Evolutionary conservation across 2,113 vertebrate genomes (phyloP), one percentile per base, ranked within the genome.

Genomic region (Nyctibius bracteatus): DNA sequence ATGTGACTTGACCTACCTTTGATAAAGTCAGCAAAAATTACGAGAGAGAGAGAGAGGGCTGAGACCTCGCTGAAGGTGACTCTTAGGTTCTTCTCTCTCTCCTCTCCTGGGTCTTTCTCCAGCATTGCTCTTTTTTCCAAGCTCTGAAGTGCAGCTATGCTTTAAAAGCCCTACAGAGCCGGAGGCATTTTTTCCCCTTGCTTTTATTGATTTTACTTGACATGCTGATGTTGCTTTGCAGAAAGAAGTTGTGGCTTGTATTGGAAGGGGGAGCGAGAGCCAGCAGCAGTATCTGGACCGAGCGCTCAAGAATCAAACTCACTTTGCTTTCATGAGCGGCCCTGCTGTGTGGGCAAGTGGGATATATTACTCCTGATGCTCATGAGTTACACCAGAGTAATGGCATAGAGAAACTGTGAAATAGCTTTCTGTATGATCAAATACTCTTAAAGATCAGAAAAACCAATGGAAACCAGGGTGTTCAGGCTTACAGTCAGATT

Each of bases 161-260:
- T 68, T 85, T 95, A 70, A 97, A 92, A 91, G 57, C 52, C 54
- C 3, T 27, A 14, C 47, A 61, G 57, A 88, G 79, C 80, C 8
- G 0, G 74, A 94, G 82, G 82, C 81, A 43, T 65, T 77, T 75
- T 18, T 23, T 14, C 6, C 27, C 5, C 41, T 75, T 66, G 62
- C 77, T 73, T 91, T 91, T 86, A 70, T 90, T 93, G 83, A 84
- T 87, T 93, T 96, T 82, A 49, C 75, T 82, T 92, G 90, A 75
- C 85, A 31, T 81, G 39, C 55, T 94, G 72, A 79, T 85, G 72
- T 67, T 87, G 44, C 66, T 96, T 87, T 90, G 61, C 74, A 81
- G 80, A 55, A 81, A 59, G 78, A 77, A 74, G 68, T 25, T 79
- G 86, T 11, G 28, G 55, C 37, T 24, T 67, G 47, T 62, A 35